phyloP scores from a whole-genome alignment of 2,113 vertebrate species.

The Piaya cayana region DNA sequence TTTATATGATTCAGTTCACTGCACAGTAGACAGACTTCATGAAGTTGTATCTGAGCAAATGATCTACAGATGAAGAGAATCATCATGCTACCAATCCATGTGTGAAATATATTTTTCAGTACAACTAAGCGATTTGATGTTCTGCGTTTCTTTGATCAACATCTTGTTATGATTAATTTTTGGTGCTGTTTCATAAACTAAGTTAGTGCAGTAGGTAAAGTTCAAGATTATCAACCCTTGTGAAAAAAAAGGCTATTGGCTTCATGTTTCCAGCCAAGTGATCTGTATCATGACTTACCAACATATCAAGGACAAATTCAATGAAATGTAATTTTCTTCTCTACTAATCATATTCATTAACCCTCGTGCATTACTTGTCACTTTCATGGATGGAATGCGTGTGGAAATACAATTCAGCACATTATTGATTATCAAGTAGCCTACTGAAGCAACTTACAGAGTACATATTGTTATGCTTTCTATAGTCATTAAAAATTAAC shows the following conservation, averaged over 20 bases:
- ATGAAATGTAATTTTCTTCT: background rate
- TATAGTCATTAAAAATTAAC: background rate
- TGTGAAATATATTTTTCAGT: background rate
- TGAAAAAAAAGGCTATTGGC: background rate
- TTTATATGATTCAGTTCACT: background rate
- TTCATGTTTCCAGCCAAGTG: background rate
- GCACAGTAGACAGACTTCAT: background rate
- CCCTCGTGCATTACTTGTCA: background rate
- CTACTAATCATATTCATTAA: background rate
- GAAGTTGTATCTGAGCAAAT: background rate
- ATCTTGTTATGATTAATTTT: background rate
- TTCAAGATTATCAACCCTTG: background rate
- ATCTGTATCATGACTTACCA: background rate
- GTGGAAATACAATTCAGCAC: background rate
- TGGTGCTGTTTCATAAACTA: background rate
- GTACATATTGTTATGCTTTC: background rate
- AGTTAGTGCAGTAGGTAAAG: background rate
- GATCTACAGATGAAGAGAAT: background rate
- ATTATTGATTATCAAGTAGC: background rate
- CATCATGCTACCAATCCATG: background rate
- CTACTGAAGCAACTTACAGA: background rate
- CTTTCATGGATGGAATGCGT: background rate
- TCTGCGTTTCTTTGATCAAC: background rate
- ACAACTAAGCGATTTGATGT: background rate
- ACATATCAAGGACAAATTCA: background rate